These are phyloP conservation scores for Episyrphus balteatus DNA, from an alignment of 1,140 invertebrate species.

Conservation along the genomic window DNA sequence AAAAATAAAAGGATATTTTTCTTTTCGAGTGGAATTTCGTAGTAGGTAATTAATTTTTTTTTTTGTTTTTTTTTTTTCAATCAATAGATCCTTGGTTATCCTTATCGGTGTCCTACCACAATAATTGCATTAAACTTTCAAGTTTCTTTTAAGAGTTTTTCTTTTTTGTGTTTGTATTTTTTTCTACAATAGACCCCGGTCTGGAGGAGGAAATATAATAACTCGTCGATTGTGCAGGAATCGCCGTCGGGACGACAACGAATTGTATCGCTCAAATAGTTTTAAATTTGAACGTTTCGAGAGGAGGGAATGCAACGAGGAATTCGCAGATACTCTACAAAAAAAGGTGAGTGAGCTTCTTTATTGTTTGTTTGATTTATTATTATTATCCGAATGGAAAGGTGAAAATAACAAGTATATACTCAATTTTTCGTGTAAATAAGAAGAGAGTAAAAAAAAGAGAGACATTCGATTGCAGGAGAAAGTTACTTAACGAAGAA, in stretches of 20 bases:
- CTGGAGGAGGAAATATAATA: slow-evolving; percentile 34
- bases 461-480: no score
- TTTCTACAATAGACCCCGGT: slow-evolving; percentile 1
- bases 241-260: slow-evolving; percentile 59
- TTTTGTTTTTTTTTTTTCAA: neutral
- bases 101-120: no score
- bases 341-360: slow-evolving; percentile 40
- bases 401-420: no score
- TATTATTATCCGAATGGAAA: no score
- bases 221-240: slow-evolving; percentile 56
- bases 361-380: no score
- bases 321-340: slow-evolving; percentile 37
- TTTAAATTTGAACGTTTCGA: slow-evolving; percentile 75
- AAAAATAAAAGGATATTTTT: no score
- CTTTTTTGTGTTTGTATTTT: slow-evolving; percentile 2
- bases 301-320: slow-evolving; percentile 50
- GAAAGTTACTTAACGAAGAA: no score
- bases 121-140: no score
- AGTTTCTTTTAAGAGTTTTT: no score
- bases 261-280: slow-evolving; percentile 70
- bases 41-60: neutral
- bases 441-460: no score
- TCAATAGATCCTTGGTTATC: slow-evolving; percentile 1
- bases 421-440: no score
- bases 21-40: no score